Evolutionary conservation across 1,140 invertebrate genomes (phyloP).

Genomic region (Phortica variegata): DNA sequence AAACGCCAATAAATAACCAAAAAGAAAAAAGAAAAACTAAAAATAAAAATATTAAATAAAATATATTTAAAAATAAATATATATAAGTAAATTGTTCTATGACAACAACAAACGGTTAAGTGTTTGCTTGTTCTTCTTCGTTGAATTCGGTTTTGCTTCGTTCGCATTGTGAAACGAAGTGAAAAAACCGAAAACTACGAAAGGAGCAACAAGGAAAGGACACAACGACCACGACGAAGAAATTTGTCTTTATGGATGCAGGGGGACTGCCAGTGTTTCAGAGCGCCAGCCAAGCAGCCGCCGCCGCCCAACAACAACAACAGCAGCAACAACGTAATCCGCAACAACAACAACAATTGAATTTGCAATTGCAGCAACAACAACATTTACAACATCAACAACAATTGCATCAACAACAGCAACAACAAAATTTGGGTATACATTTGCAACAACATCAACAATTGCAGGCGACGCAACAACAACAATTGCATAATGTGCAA

Average conservation of each 20-base stretch:
- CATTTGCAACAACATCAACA: slow-evolving; percentile 51
- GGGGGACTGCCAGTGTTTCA: slow-evolving; percentile 57
- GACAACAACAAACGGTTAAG: background rate
- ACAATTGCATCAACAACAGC: slow-evolving; percentile 18
- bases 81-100: too few species aligned
- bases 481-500: slow-evolving; percentile 21
- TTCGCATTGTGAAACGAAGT: background rate
- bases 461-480: slow-evolving; percentile 30
- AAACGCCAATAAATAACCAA: too few species aligned
- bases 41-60: too few species aligned
- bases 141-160: too few species aligned
- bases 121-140: slow-evolving; percentile 13
- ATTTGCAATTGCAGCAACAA: slow-evolving; percentile 42
- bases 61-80: too few species aligned
- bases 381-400: slow-evolving; percentile 27
- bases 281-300: slow-evolving; percentile 57
- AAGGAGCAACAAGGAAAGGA: slow-evolving; percentile 36
- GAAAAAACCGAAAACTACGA: slow-evolving; percentile 16
- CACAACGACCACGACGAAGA: slow-evolving; percentile 35
- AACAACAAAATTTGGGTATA: slow-evolving; percentile 35
- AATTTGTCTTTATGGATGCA: slow-evolving; percentile 56
- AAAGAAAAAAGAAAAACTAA: too few species aligned
- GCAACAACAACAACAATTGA: slow-evolving; percentile 43
- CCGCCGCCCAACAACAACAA: slow-evolving; percentile 47
- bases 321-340: slow-evolving; percentile 45